Conservation (phyloP, 2,113 vertebrate genomes). For the Pelecanus crispus region DNA sequence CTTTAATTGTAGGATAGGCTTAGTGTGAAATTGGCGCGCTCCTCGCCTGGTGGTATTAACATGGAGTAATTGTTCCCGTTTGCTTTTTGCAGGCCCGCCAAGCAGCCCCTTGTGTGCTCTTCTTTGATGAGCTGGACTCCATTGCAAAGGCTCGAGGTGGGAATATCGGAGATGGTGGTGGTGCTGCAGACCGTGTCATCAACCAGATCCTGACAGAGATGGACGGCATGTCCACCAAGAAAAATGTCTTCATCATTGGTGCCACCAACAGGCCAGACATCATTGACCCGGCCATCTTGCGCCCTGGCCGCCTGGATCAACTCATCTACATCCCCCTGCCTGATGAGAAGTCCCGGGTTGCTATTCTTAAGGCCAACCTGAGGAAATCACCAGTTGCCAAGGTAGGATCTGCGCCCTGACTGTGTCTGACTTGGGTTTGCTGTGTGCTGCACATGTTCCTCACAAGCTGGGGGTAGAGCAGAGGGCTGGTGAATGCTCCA, state of each 20-base stretch:
- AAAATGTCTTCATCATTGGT: constrained; percentile 98
- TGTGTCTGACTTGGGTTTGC: not conserved
- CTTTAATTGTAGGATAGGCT: not conserved
- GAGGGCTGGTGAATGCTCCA: not conserved
- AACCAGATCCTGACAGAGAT: constrained; percentile 99
- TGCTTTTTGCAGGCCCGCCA: constrained; percentile 84
- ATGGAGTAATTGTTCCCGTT: not conserved
- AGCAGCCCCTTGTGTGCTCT: constrained; percentile 93
- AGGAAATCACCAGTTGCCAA: constrained; percentile 97
- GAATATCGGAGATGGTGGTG: constrained; percentile 93
- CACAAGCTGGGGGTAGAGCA: not conserved
- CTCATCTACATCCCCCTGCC: constrained; percentile 98
- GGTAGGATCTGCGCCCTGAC: constrained; percentile 60
- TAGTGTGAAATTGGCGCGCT: not conserved
- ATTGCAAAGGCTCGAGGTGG: constrained; percentile 98
- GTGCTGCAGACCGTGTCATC: constrained; percentile 95
- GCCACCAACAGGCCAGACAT: constrained; percentile 98
- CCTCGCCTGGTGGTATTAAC: not conserved
- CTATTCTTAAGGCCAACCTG: constrained; percentile 96
- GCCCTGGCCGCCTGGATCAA: constrained; percentile 95
- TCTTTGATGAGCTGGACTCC: constrained; percentile 97
- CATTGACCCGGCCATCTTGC: constrained; percentile 95
- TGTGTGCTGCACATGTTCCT: fast-evolving
- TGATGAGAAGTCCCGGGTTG: constrained; percentile 95
- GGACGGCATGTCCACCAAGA: constrained; percentile 99